Conservation (phyloP, 2,888 invertebrate species). For the Chironomus riparius region DNA sequence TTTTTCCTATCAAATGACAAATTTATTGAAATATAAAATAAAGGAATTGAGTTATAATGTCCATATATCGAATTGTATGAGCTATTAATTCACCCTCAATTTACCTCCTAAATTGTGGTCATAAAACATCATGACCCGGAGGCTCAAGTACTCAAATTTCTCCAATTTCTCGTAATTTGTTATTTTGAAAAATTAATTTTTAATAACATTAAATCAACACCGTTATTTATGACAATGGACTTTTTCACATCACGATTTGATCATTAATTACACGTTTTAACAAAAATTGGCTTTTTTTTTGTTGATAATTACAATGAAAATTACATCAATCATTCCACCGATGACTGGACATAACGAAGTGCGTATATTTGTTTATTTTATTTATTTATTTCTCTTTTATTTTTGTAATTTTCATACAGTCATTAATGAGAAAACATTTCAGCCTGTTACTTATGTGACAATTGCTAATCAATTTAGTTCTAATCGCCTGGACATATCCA, state of each 20-base stretch:
- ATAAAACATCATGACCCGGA: background rate
- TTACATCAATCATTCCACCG: constrained; percentile 21
- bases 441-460: background rate
- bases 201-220: constrained; percentile 23
- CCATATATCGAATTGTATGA: no score
- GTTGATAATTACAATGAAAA: constrained; percentile 19
- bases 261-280: constrained; percentile 15
- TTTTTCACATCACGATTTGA: constrained; percentile 13
- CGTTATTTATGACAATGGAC: constrained; percentile 8
- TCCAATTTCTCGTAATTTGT: no score
- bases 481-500: background rate
- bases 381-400: background rate
- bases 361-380: no score
- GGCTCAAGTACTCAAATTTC: background rate
- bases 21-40: background rate
- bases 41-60: no score
- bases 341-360: background rate
- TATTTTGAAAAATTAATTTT: constrained; percentile 17
- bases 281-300: background rate
- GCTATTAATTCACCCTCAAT: background rate
- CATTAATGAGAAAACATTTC: background rate
- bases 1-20: background rate
- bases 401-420: background rate
- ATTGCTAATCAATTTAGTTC: background rate
- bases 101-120: background rate